Conservation (phyloP, 2,797 vertebrate genomes). For the Manis javanica region DNA sequence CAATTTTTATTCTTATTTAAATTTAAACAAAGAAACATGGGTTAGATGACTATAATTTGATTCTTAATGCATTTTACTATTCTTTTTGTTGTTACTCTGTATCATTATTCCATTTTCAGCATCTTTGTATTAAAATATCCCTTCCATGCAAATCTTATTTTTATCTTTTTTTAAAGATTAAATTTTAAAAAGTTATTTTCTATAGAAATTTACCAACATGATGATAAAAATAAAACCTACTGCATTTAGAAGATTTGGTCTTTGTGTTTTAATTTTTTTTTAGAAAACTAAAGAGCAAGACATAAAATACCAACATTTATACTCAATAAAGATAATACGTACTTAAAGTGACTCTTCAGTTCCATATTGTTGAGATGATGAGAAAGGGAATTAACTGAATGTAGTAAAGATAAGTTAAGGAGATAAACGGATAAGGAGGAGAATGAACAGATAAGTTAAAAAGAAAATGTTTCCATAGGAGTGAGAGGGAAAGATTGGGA, state of each 20-base stretch:
- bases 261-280: conserved; percentile 48
- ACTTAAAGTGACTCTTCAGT: not conserved
- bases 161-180: conserved; percentile 37
- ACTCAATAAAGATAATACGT: not conserved
- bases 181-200: conserved; percentile 49
- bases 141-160: not conserved
- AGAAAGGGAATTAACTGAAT: not conserved
- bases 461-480: not conserved
- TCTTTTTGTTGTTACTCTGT: not conserved
- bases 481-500: not conserved
- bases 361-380: not conserved
- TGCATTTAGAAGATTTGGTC: conserved; percentile 26
- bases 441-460: not conserved
- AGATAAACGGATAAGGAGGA: not conserved
- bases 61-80: not conserved
- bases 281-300: not conserved
- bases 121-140: not conserved
- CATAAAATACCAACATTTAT: not conserved
- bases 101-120: not conserved
- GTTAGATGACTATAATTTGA: not conserved
- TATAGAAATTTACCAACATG: not conserved
- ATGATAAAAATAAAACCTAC: conserved; percentile 66
- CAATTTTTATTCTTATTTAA: conserved; percentile 34
- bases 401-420: not conserved
- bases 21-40: not conserved